phyloP scores from a whole-genome alignment of 1,140 invertebrate species.

The Semibalanus balanoides region DNA sequence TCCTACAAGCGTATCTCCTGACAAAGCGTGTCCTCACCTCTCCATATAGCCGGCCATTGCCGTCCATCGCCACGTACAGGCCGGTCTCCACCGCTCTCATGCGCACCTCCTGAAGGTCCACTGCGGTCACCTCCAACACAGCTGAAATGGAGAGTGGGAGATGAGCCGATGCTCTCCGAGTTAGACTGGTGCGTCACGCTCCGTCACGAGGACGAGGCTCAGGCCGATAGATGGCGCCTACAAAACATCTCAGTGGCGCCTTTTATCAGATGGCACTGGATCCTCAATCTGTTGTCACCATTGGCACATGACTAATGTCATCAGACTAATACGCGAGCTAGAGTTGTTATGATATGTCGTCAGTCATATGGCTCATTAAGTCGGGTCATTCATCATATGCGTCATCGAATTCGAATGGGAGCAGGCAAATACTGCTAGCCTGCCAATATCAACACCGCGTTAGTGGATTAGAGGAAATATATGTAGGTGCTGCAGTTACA shows the following conservation, averaged over 20 bases:
- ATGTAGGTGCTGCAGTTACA: no score
- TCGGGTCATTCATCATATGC: no score
- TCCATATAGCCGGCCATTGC: conserved; percentile 43
- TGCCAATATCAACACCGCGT: neutral
- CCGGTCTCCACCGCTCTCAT: conserved; percentile 41
- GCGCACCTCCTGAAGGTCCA: conserved; percentile 37
- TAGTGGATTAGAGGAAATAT: neutral
- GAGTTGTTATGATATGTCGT: neutral
- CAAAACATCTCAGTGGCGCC: no score
- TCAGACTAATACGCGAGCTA: neutral
- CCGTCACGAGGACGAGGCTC: no score
- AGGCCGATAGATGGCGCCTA: no score
- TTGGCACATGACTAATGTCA: neutral
- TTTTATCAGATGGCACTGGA: no score
- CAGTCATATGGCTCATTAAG: no score
- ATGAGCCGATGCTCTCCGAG: no score
- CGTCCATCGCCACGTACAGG: conserved; percentile 44
- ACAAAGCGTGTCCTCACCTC: no score
- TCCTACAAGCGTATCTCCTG: no score
- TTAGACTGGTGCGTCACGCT: no score
- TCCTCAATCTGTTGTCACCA: no score
- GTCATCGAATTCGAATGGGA: neutral
- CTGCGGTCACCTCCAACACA: conserved; percentile 38
- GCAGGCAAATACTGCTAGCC: conserved; percentile 1
- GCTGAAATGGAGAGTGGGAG: conserved; percentile 26